Conservation (phyloP, 1,140 invertebrate species). For the Drosophila pseudoananassae region DNA sequence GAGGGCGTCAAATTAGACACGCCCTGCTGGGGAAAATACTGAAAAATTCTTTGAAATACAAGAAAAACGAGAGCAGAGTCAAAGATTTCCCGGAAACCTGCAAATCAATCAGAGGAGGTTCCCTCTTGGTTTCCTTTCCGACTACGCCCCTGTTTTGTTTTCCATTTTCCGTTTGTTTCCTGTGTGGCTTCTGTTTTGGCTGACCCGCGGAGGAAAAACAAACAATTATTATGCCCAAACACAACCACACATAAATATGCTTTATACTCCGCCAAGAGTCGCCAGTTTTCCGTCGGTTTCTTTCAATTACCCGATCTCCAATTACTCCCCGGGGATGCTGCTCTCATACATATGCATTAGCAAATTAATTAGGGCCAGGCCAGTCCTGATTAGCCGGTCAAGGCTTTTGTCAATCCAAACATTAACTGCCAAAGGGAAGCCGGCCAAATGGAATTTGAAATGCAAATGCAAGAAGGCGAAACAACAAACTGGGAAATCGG, state of each 20-base stretch:
- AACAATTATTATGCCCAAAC: conserved; percentile 65
- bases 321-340: conserved; percentile 44
- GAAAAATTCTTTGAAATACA: conserved; percentile 8
- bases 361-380: conserved; percentile 65
- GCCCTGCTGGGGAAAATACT: conserved; percentile 1
- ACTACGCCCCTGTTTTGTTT: conserved; percentile 22
- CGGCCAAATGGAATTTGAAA: conserved; percentile 68
- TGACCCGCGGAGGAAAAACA: conserved; percentile 46
- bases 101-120: conserved; percentile 21
- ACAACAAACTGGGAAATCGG: neutral
- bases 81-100: neutral
- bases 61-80: neutral
- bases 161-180: conserved; percentile 13
- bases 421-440: conserved; percentile 57
- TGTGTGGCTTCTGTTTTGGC: conserved; percentile 64
- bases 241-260: conserved; percentile 47
- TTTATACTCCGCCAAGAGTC: conserved; percentile 3
- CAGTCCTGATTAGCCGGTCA: conserved; percentile 46
- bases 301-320: conserved; percentile 67
- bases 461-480: conserved; percentile 61
- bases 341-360: conserved; percentile 60
- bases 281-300: conserved; percentile 32
- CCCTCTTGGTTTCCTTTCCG: conserved; percentile 1
- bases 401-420: conserved; percentile 53
- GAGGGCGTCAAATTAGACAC: conserved; percentile 3